A percentile compares a stretch with the other conserved stretches of the same genome.
Conservation (phyloP, 2,888 invertebrate species). For the Cephus pygmeus region DNA sequence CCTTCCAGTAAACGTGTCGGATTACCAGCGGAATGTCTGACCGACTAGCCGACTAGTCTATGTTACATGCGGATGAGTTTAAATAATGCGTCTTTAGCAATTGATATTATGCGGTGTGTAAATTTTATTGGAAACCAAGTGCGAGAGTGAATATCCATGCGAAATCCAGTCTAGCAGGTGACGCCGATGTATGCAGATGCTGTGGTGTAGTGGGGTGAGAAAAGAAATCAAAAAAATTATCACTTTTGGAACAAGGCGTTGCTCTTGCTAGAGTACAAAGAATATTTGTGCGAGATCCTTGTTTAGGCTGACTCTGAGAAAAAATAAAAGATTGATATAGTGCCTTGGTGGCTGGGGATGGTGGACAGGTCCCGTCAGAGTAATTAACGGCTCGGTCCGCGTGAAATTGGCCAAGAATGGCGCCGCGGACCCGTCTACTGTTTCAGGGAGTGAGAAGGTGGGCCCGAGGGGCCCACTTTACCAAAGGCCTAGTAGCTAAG, state of each 20-base stretch:
- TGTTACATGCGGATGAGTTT: background rate
- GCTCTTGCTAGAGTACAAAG: background rate
- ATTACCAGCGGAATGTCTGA: background rate
- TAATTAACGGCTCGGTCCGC: slow-evolving; percentile 40
- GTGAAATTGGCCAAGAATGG: slow-evolving; percentile 39
- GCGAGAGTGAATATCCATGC: background rate
- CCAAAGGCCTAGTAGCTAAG: background rate
- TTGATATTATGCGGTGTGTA: background rate
- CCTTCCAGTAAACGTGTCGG: background rate
- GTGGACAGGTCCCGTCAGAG: slow-evolving; percentile 22
- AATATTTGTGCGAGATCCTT: background rate
- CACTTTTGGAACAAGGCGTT: background rate
- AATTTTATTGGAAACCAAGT: background rate
- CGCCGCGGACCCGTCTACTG: slow-evolving; percentile 24
- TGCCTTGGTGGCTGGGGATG: slow-evolving; percentile 7
- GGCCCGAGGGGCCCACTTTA: background rate
- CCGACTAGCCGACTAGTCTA: background rate
- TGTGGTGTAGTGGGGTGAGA: background rate
- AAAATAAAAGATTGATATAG: background rate
- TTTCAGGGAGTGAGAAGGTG: slow-evolving; percentile 11
- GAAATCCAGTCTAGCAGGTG: background rate
- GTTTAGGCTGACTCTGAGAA: background rate
- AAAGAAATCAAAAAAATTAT: background rate
- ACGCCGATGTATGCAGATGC: background rate
- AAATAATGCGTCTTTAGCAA: background rate